phyloP scores from a whole-genome alignment of 1,140 invertebrate genomes.

The Uloborus diversus region DNA sequence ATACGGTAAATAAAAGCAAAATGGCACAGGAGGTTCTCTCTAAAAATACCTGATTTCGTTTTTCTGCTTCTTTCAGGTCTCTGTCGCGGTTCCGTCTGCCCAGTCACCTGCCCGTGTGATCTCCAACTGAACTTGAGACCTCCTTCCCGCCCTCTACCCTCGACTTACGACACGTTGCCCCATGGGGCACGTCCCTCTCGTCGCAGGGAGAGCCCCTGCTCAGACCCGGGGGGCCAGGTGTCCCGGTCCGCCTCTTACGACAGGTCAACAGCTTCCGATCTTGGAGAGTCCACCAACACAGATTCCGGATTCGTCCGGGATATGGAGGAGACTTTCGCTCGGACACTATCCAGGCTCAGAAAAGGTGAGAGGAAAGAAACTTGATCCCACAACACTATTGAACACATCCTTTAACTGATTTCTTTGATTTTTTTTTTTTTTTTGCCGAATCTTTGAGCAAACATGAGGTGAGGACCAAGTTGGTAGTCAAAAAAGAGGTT shows the following conservation, averaged over 20 bases:
- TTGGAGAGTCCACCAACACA: conserved; percentile 78
- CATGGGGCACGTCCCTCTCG: too few relatives aligned
- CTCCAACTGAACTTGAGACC: conserved; percentile 20
- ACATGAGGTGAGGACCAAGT: too few relatives aligned
- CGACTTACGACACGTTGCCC: conserved; percentile 29
- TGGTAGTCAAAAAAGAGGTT: too few relatives aligned
- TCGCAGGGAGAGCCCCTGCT: conserved; percentile 25
- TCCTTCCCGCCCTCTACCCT: background rate
- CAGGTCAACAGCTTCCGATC: conserved; percentile 77
- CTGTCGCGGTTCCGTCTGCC: conserved; percentile 54
- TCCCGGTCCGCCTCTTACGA: conserved; percentile 87
- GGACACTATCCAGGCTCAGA: conserved; percentile 71
- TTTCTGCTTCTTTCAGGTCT: conserved; percentile 25
- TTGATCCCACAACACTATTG: too few relatives aligned
- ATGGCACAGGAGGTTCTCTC: too few relatives aligned
- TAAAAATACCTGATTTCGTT: background rate
- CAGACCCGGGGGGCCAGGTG: conserved; percentile 65
- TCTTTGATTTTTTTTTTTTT: too few relatives aligned
- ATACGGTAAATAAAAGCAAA: too few relatives aligned
- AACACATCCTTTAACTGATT: too few relatives aligned
- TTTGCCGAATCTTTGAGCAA: too few relatives aligned
- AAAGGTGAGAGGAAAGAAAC: conserved; percentile 35
- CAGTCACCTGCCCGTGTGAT: conserved; percentile 44
- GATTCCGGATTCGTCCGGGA: conserved; percentile 86
- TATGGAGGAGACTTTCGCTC: conserved; percentile 80